phyloP scores from a whole-genome alignment of 2,888 invertebrate species.

The Unio pictorum region DNA sequence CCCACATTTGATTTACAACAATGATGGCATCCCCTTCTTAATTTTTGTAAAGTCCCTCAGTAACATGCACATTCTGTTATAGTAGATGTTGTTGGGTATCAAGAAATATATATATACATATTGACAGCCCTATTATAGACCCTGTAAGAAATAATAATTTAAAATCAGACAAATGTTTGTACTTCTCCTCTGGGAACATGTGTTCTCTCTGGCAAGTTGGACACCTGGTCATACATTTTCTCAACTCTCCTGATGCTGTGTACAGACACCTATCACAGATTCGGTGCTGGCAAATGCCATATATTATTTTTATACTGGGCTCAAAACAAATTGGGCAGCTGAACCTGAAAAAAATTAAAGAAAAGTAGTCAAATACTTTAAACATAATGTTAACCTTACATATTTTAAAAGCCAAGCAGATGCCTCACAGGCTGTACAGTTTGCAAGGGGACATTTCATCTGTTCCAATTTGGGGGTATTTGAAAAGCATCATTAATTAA shows the following conservation, averaged over 20 bases:
- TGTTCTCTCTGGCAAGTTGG: constrained; percentile 46
- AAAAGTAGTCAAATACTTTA: constrained; percentile 3
- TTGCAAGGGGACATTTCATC: too few relatives aligned
- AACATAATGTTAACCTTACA: background rate
- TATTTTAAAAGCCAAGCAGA: background rate
- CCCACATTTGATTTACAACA: too few relatives aligned
- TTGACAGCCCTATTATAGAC: too few relatives aligned
- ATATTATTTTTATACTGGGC: constrained; percentile 58
- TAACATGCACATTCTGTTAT: too few relatives aligned
- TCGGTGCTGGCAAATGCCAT: constrained; percentile 59
- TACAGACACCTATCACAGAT: constrained; percentile 61
- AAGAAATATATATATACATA: too few relatives aligned
- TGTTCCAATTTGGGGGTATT: too few relatives aligned
- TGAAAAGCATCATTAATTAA: too few relatives aligned
- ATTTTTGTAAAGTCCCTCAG: too few relatives aligned
- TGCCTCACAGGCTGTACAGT: too few relatives aligned
- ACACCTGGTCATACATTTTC: constrained; percentile 48
- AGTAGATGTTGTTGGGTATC: too few relatives aligned
- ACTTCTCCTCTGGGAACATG: constrained; percentile 51
- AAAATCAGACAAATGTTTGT: constrained; percentile 1
- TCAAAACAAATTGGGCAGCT: constrained; percentile 59
- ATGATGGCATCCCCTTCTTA: too few relatives aligned
- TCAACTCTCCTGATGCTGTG: constrained; percentile 21
- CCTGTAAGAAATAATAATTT: too few relatives aligned
- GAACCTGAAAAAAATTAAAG: constrained; percentile 42